Conservation (phyloP, 2,113 vertebrate species). For the Muscicapa adusta region DNA sequence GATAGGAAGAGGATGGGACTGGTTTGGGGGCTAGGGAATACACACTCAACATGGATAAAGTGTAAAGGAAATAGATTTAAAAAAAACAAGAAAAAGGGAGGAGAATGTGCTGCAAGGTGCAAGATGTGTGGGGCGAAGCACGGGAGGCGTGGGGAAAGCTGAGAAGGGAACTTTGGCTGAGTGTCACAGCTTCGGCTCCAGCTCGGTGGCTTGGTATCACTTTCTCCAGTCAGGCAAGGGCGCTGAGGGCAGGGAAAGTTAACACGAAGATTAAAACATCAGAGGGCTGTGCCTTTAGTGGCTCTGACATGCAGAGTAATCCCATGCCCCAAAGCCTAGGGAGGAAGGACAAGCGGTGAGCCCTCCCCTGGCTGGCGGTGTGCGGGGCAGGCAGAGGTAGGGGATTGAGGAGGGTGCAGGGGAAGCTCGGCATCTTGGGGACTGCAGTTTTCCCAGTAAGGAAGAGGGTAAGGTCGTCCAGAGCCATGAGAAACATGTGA, state of each 20-base stretch:
- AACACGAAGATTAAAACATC: constrained; percentile 73
- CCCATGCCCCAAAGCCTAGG: constrained; percentile 65
- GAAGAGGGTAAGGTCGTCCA: not conserved
- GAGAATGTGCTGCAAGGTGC: not conserved
- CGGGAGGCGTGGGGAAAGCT: rapidly evolving
- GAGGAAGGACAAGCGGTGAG: constrained; percentile 22
- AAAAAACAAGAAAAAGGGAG: not conserved
- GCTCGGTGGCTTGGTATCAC: constrained; percentile 34
- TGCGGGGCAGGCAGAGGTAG: constrained; percentile 27
- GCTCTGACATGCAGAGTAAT: constrained; percentile 72
- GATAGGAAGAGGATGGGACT: not conserved
- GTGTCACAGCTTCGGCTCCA: not conserved
- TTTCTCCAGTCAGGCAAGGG: constrained; percentile 59
- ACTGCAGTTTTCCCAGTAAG: rapidly evolving
- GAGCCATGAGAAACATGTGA: rapidly evolving
- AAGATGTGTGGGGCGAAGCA: not conserved
- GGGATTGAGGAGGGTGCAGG: not conserved
- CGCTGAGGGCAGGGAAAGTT: constrained; percentile 65
- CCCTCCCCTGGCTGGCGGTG: constrained; percentile 19
- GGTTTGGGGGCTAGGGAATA: not conserved
- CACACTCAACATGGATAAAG: not conserved
- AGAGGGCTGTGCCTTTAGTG: constrained; percentile 69
- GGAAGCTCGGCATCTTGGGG: not conserved
- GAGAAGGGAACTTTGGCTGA: not conserved
- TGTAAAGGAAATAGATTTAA: not conserved